Evolutionary conservation across 2,797 vertebrate species (phyloP).

Genomic region (Benthosema pterotum): DNA sequence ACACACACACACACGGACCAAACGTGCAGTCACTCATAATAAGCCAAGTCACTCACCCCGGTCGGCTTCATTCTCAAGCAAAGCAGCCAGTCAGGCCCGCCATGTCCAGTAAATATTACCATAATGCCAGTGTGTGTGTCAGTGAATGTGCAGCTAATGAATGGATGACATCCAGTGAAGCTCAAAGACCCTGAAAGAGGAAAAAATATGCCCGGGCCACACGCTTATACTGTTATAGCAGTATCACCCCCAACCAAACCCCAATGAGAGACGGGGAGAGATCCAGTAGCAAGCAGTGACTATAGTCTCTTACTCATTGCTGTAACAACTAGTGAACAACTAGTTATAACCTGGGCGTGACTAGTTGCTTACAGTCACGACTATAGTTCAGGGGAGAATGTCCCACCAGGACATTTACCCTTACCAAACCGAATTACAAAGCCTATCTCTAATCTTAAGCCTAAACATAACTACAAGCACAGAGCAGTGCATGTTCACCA

Average conservation of each 20-base stretch:
- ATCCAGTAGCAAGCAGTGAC: too few relatives aligned
- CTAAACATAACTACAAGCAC: too few relatives aligned
- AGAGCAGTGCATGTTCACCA: too few relatives aligned
- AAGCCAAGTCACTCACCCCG: slow-evolving; percentile 62
- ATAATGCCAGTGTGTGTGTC: slow-evolving; percentile 69
- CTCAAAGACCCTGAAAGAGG: slow-evolving; percentile 56
- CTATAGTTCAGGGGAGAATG: too few relatives aligned
- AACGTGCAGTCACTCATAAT: slow-evolving; percentile 62
- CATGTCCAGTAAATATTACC: slow-evolving; percentile 75
- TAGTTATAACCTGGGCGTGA: too few relatives aligned
- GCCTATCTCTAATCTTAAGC: too few relatives aligned
- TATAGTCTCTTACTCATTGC: too few relatives aligned
- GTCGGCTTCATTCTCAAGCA: slow-evolving; percentile 71
- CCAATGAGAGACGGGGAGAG: too few relatives aligned
- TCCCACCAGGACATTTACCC: too few relatives aligned
- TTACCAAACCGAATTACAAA: too few relatives aligned
- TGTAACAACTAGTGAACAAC: too few relatives aligned
- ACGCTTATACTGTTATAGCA: slow-evolving; percentile 41
- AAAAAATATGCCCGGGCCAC: slow-evolving; percentile 54
- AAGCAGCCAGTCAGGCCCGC: slow-evolving; percentile 72
- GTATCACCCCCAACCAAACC: slow-evolving; percentile 13
- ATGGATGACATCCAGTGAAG: slow-evolving; percentile 66
- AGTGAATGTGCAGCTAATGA: slow-evolving; percentile 71
- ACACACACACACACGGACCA: slow-evolving; percentile 18
- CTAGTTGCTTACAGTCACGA: too few relatives aligned